These are phyloP conservation scores for Fopius arisanus DNA, from an alignment of 1,140 invertebrate genomes.

Conservation along the genomic window DNA sequence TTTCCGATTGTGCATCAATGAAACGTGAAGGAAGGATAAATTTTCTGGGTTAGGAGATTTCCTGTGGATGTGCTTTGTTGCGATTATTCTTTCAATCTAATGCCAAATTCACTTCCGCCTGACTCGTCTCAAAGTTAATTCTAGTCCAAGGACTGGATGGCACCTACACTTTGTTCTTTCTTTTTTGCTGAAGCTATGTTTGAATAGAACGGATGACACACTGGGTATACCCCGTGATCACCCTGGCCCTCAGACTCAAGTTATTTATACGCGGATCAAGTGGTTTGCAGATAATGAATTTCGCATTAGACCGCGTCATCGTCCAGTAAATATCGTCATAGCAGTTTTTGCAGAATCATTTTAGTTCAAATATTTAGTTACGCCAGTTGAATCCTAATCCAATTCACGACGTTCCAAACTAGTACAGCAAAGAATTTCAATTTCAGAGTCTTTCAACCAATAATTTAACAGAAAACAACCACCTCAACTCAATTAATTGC, in stretches of 20 bases:
- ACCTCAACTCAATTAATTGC: too few relatives aligned
- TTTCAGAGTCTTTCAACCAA: too few relatives aligned
- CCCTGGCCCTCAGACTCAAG: background rate
- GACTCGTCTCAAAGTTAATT: background rate
- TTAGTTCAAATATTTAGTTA: too few relatives aligned
- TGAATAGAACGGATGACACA: conserved; percentile 13
- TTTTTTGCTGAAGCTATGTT: background rate
- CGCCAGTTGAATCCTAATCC: too few relatives aligned
- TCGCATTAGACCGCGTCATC: background rate
- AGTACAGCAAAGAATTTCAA: too few relatives aligned
- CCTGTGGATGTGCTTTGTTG: background rate
- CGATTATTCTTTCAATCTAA: conserved; percentile 2
- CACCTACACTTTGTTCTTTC: background rate
- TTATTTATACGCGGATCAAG: conserved; percentile 3
- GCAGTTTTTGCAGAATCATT: too few relatives aligned
- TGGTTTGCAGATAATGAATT: background rate
- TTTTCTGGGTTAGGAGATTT: too few relatives aligned
- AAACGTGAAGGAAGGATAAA: too few relatives aligned
- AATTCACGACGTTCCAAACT: too few relatives aligned
- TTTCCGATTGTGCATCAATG: too few relatives aligned
- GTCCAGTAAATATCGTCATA: background rate
- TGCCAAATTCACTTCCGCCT: conserved; percentile 10
- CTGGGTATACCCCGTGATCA: conserved; percentile 13
- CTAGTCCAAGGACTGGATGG: conserved; percentile 1
- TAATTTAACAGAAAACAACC: too few relatives aligned